A percentile compares a stretch with the other conserved stretches of the same genome.
phyloP scores from a whole-genome alignment of 2,113 vertebrate species.

The Clarias macrocephalus region DNA sequence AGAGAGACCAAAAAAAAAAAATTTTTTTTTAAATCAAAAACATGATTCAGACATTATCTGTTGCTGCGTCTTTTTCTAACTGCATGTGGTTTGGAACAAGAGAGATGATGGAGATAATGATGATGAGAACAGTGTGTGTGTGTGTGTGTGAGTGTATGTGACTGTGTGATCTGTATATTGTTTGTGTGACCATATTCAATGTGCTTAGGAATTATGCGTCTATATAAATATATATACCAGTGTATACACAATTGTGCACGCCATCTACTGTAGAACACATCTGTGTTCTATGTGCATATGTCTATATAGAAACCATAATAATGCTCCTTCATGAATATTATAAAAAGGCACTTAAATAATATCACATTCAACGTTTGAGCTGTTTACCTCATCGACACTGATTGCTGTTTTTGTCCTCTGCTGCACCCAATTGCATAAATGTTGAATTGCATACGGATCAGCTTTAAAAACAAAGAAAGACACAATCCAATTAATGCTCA shows the following conservation, averaged over 20 bases:
- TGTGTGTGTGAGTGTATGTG: background rate
- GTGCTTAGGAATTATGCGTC: background rate
- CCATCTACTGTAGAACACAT: background rate
- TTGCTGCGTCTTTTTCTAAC: background rate
- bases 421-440: slow-evolving; percentile 17
- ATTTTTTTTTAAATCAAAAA: background rate
- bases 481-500: background rate
- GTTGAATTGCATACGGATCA: slow-evolving; percentile 8
- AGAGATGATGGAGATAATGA: background rate
- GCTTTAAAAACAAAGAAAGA: background rate
- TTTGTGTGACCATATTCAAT: background rate
- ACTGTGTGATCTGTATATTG: background rate
- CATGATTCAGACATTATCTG: background rate
- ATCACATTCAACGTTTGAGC: background rate
- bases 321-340: slow-evolving; percentile 28
- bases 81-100: background rate
- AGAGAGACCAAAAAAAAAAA: background rate
- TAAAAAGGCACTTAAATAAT: slow-evolving; percentile 51
- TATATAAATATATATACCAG: background rate
- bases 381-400: background rate
- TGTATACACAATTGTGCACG: background rate
- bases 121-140: background rate
- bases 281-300: no score
- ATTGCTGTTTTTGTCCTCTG: background rate
- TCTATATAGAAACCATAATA: background rate